A percentile compares a stretch with the other conserved stretches of the same genome.
phyloP scores from a whole-genome alignment of 2,797 vertebrate genomes.

The Dryobates pubescens region DNA sequence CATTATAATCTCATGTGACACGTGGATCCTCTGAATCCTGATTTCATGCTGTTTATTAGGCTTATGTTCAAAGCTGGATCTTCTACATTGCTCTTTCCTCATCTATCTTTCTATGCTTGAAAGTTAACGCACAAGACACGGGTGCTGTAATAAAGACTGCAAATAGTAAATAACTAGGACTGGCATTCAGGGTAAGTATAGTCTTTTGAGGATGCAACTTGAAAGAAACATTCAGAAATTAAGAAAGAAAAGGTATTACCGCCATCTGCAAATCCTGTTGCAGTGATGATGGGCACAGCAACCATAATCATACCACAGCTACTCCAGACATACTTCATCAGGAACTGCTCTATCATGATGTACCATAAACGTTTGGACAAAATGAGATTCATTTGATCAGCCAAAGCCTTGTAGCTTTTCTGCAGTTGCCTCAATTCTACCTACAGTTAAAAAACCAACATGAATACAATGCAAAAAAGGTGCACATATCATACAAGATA shows the following conservation, averaged over 20 bases:
- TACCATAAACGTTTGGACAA: constrained; percentile 98
- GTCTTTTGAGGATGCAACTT: background rate
- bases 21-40: background rate
- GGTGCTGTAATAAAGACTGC: background rate
- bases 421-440: constrained; percentile 98
- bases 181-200: background rate
- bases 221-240: constrained; percentile 23
- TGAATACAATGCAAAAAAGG: background rate
- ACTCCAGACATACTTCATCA: constrained; percentile 99
- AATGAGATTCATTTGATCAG: constrained; percentile 96
- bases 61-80: background rate
- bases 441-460: constrained; percentile 73
- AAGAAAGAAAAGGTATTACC: constrained; percentile 79
- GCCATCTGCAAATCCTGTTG: constrained; percentile 94
- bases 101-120: background rate
- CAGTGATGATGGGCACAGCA: constrained; percentile 97
- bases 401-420: constrained; percentile 93
- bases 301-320: constrained; percentile 95
- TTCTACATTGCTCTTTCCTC: background rate
- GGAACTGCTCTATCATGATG: constrained; percentile 98
- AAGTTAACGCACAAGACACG: background rate
- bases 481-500: background rate
- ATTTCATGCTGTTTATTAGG: background rate
- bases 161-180: background rate
- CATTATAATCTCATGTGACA: background rate